Percentiles rank a stretch among this genome's conserved stretches.
These are phyloP conservation scores for Willowsia nigromaculata DNA, from an alignment of 2,888 invertebrate genomes.

Conservation along the genomic window DNA sequence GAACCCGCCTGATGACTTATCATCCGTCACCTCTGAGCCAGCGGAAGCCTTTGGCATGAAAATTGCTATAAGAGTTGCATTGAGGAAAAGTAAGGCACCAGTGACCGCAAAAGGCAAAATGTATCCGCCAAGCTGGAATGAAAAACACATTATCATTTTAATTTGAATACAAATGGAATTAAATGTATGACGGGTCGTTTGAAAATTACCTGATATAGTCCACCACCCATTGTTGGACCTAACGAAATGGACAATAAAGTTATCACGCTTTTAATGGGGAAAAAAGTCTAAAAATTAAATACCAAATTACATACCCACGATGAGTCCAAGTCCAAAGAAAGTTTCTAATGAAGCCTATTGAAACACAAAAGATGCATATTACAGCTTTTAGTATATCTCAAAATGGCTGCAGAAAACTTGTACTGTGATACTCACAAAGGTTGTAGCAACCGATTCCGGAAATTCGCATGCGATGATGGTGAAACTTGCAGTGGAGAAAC, in stretches of 20 bases:
- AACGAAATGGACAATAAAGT: too few species aligned
- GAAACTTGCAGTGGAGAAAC: conserved; percentile 90
- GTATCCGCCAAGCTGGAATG: conserved; percentile 81
- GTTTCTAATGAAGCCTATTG: conserved; percentile 82
- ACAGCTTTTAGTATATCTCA: too few species aligned
- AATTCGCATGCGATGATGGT: conserved; percentile 94
- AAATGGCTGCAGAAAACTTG: too few species aligned
- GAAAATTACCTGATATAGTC: conserved; percentile 80
- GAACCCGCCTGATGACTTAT: conserved; percentile 60
- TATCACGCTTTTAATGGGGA: too few species aligned
- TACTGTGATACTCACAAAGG: conserved; percentile 85
- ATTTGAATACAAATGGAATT: too few species aligned
- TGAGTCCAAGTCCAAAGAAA: conserved; percentile 82
- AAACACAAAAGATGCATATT: conserved; percentile 81
- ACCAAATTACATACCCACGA: too few species aligned
- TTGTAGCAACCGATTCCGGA: conserved; percentile 90
- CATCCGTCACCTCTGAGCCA: conserved; percentile 39
- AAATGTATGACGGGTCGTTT: too few species aligned
- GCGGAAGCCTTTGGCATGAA: conserved; percentile 60
- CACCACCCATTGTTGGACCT: conserved; percentile 83
- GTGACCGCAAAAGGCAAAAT: conserved; percentile 82
- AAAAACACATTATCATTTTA: conserved; percentile 54
- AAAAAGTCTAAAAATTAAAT: too few species aligned
- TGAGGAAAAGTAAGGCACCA: conserved; percentile 79
- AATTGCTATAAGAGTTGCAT: conserved; percentile 59